Percentiles rank a stretch among this genome's conserved stretches.
These are phyloP conservation scores for Lobophora halterata DNA, from an alignment of 2,888 invertebrate species.

Conservation along the genomic window DNA sequence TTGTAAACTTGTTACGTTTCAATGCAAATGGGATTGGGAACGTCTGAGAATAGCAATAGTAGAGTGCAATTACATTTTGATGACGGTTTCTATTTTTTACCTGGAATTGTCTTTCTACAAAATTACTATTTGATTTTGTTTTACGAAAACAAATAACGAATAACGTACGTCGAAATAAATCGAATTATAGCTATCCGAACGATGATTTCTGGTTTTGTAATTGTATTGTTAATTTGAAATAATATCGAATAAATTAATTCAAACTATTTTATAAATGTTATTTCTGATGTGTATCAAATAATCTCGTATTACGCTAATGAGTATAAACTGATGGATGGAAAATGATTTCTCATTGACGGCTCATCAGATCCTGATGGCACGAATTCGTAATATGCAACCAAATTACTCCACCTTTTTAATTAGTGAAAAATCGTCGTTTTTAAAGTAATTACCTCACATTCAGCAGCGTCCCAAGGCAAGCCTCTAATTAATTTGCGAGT, in stretches of 20 bases:
- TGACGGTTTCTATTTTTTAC: background rate
- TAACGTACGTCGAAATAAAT: too few relatives aligned
- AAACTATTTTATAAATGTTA: too few relatives aligned
- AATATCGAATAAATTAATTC: too few relatives aligned
- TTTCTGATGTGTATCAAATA: too few relatives aligned
- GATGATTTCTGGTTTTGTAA: too few relatives aligned
- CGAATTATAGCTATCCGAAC: too few relatives aligned
- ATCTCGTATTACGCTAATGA: too few relatives aligned
- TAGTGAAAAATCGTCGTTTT: slow-evolving; percentile 32
- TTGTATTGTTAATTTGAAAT: too few relatives aligned
- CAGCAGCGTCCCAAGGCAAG: slow-evolving; percentile 19
- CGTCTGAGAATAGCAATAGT: slow-evolving; percentile 14
- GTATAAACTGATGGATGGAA: background rate
- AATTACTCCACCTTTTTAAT: slow-evolving; percentile 27
- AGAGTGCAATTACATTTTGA: slow-evolving; percentile 9
- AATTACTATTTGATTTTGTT: too few relatives aligned
- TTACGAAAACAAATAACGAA: too few relatives aligned
- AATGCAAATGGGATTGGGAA: slow-evolving; percentile 32
- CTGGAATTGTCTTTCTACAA: too few relatives aligned
- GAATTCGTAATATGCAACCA: slow-evolving; percentile 16
- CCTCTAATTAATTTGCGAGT: slow-evolving; percentile 54
- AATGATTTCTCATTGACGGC: slow-evolving; percentile 2
- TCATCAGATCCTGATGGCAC: slow-evolving; percentile 10
- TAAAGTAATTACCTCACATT: slow-evolving; percentile 37
- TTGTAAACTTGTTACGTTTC: slow-evolving; percentile 24